Evolutionary conservation across 2,888 invertebrate genomes (phyloP).

Genomic region (Apamea sordens): DNA sequence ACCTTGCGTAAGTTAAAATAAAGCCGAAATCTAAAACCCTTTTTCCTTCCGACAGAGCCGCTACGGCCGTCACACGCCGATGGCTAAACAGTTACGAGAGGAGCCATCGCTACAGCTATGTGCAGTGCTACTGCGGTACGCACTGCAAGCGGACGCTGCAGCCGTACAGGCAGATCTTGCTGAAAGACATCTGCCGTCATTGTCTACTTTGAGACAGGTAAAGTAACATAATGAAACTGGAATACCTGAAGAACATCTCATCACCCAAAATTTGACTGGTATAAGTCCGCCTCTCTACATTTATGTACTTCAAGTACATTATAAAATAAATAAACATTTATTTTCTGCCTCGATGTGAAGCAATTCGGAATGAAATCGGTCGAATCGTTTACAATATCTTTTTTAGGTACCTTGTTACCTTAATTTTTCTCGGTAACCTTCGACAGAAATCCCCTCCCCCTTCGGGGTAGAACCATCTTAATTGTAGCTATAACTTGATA

Average conservation of each 20-base stretch:
- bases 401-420: neutral
- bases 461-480: neutral
- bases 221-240: neutral
- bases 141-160: conserved; percentile 93
- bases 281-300: too few relatives aligned
- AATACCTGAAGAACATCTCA: too few relatives aligned
- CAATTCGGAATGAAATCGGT: neutral
- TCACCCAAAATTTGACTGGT: too few relatives aligned
- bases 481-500: neutral
- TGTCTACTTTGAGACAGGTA: conserved; percentile 96
- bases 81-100: conserved; percentile 97
- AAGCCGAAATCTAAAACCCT: neutral
- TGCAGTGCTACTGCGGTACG: conserved; percentile 96
- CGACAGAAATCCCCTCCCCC: neutral
- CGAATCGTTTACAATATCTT: neutral
- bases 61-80: conserved; percentile 95
- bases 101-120: conserved; percentile 98
- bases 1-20: neutral
- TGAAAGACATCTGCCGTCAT: conserved; percentile 95
- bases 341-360: too few relatives aligned
- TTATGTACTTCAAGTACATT: too few relatives aligned
- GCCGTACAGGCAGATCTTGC: conserved; percentile 95
- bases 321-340: too few relatives aligned
- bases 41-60: conserved; percentile 92
- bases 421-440: neutral